phyloP scores from a whole-genome alignment of 2,113 vertebrate species.

The Mesocricetus auratus region DNA sequence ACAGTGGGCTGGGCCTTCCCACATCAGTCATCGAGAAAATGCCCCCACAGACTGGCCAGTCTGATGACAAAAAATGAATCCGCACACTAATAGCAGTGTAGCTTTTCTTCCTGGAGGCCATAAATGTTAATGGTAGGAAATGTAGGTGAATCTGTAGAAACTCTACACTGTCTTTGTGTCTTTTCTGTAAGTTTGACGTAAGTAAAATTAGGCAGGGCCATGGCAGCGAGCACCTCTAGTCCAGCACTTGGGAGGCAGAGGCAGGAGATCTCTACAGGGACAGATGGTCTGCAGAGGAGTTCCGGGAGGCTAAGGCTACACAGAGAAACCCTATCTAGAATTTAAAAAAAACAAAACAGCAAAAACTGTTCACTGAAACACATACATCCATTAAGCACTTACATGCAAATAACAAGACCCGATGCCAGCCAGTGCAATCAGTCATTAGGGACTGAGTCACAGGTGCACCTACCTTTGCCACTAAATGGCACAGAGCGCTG shows the following conservation, averaged over 20 bases:
- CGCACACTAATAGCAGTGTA: not conserved
- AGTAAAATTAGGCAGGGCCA: not conserved
- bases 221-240: not conserved
- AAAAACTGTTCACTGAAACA: not conserved
- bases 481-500: conserved; percentile 32
- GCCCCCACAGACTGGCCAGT: not conserved
- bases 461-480: not conserved
- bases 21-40: not conserved
- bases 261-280: not conserved
- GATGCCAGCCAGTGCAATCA: not conserved
- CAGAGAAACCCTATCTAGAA: not conserved
- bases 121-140: not conserved
- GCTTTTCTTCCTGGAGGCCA: not conserved
- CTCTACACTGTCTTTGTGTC: not conserved
- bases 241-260: not conserved
- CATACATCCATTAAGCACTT: not conserved
- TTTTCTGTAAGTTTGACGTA: not conserved
- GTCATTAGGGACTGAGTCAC: not conserved
- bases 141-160: not conserved
- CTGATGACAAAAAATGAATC: not conserved
- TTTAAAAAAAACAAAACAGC: too few species aligned
- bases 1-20: not conserved
- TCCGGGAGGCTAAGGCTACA: not conserved
- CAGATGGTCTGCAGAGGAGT: too few species aligned
- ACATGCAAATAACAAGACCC: not conserved